These are phyloP conservation scores for Neoscelio sp. DNA, from an alignment of 2,888 invertebrate species.

Conservation along the genomic window DNA sequence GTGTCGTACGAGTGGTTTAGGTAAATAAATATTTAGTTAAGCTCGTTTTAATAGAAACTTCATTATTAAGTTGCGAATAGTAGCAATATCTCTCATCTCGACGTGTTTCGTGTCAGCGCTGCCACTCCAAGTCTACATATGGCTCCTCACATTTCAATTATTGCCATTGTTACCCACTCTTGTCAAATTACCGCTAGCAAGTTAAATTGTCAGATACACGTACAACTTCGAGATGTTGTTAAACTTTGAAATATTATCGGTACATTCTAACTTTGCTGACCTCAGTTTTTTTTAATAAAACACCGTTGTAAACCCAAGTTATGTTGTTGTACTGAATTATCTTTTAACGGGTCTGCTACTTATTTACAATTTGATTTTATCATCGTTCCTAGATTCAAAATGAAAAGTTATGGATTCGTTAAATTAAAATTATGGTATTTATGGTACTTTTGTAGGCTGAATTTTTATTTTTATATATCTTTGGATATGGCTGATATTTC, in stretches of 20 bases:
- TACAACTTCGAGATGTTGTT: conserved; percentile 31
- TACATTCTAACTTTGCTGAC: not conserved
- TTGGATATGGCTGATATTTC: no score
- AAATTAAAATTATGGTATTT: no score
- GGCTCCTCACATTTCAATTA: conserved; percentile 58
- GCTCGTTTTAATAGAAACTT: conserved; percentile 54
- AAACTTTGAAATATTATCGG: conserved; percentile 10
- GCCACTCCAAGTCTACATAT: conserved; percentile 55
- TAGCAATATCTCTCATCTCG: conserved; percentile 49
- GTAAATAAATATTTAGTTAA: conserved; percentile 44
- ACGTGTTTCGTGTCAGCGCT: conserved; percentile 48
- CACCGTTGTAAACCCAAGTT: no score
- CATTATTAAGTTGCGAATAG: conserved; percentile 52
- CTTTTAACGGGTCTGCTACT: no score
- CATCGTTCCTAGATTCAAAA: no score
- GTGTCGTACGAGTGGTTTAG: conserved; percentile 12
- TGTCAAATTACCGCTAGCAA: conserved; percentile 58
- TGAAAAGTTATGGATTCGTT: no score
- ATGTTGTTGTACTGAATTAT: no score
- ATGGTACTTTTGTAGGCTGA: no score
- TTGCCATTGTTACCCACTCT: conserved; percentile 55
- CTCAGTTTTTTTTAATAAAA: not conserved
- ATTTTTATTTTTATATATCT: no score
- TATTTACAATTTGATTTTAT: no score
- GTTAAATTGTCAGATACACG: conserved; percentile 54